phyloP scores from a whole-genome alignment of 2,888 invertebrate genomes.

The Meliscaeva auricollis region DNA sequence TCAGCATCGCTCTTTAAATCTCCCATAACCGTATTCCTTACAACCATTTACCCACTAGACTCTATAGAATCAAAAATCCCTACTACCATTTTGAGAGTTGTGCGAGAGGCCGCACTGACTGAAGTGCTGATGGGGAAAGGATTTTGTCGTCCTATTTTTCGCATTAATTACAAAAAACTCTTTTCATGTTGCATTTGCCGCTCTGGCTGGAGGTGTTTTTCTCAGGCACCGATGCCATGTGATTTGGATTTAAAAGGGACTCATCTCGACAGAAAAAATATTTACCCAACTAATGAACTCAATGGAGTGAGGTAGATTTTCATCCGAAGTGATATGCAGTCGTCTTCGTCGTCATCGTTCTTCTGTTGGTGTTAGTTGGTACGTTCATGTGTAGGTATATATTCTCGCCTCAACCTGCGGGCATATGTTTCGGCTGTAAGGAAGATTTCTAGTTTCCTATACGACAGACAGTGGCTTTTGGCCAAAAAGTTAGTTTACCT shows the following conservation, averaged over 20 bases:
- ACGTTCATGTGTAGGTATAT: not conserved
- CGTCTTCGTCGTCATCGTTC: conserved; percentile 35
- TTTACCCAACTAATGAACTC: conserved; percentile 75
- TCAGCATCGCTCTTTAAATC: conserved; percentile 16
- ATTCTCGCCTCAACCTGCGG: not conserved
- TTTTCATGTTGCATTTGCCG: conserved; percentile 55
- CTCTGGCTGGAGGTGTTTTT: conserved; percentile 45
- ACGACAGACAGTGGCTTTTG: conserved; percentile 64
- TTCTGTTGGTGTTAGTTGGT: not conserved
- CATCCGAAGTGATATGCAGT: conserved; percentile 55
- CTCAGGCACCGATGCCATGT: conserved; percentile 16
- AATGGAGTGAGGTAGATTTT: conserved; percentile 45
- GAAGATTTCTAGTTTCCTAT: conserved; percentile 44
- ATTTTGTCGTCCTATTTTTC: conserved; percentile 33
- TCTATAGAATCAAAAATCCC: not conserved
- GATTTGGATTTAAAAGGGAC: conserved; percentile 58
- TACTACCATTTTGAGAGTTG: not conserved
- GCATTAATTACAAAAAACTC: conserved; percentile 70
- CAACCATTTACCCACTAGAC: conserved; percentile 40
- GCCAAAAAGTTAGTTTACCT: conserved; percentile 67
- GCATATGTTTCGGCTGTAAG: conserved; percentile 50
- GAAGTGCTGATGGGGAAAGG: not conserved
- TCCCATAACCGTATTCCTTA: conserved; percentile 24
- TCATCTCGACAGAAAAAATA: conserved; percentile 69
- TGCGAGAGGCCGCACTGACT: not conserved